Conservation (phyloP, 2,888 invertebrate species). For the Icerya purchasi region DNA sequence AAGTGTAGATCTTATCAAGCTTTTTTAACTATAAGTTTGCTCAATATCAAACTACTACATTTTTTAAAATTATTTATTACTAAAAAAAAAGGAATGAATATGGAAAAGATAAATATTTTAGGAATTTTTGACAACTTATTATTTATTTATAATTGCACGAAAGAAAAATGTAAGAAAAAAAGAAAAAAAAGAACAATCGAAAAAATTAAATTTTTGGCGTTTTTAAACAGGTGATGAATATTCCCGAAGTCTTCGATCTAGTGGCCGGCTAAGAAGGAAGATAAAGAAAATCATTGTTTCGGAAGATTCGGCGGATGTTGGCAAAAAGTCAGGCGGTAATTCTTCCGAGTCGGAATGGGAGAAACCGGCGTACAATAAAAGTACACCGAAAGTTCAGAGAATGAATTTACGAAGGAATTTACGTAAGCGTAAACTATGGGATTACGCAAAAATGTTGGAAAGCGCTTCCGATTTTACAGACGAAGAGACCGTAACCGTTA, state of each 20-base stretch:
- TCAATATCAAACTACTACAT: too few relatives aligned
- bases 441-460: conserved; percentile 16
- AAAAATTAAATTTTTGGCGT: too few relatives aligned
- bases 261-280: not conserved
- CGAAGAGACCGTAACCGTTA: conserved; percentile 3
- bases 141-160: too few relatives aligned
- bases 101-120: too few relatives aligned
- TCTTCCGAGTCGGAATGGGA: not conserved
- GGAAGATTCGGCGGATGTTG: too few relatives aligned
- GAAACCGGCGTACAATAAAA: not conserved
- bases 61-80: too few relatives aligned
- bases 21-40: too few relatives aligned
- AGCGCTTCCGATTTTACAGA: conserved; percentile 13
- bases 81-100: too few relatives aligned
- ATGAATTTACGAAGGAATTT: conserved; percentile 4
- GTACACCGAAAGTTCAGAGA: not conserved
- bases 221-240: not conserved
- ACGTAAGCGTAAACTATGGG: conserved; percentile 14
- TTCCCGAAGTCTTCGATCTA: not conserved
- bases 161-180: too few relatives aligned
- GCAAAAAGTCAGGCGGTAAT: not conserved
- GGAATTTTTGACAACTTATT: too few relatives aligned
- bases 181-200: too few relatives aligned
- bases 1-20: too few relatives aligned
- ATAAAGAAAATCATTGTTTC: not conserved